Evolutionary conservation across 2,888 invertebrate genomes (phyloP).

Genomic region (Aphidoletes aphidimyza): DNA sequence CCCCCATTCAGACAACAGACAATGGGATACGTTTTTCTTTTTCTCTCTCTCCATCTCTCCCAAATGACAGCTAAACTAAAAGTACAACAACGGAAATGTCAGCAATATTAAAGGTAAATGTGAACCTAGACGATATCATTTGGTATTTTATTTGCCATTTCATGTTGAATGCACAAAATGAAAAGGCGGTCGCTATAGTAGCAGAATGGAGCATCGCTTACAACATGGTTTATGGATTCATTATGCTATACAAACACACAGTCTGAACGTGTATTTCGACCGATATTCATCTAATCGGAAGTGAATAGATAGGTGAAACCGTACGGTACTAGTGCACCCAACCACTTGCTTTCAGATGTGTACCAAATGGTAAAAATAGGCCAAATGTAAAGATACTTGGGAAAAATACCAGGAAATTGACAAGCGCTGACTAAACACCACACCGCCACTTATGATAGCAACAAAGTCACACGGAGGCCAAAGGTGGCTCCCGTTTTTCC

Average conservation of each 20-base stretch:
- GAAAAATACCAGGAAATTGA: neutral
- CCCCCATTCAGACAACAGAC: no score
- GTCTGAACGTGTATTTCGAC: neutral
- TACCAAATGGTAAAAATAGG: no score
- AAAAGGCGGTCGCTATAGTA: slow-evolving; percentile 40
- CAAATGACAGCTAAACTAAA: neutral
- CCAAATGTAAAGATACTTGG: neutral
- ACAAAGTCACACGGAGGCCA: no score
- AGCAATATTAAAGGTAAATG: slow-evolving; percentile 11
- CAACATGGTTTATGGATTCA: neutral
- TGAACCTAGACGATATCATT: slow-evolving; percentile 5
- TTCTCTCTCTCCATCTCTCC: neutral
- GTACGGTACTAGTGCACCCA: neutral
- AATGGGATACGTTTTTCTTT: neutral
- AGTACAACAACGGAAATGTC: slow-evolving; percentile 22
- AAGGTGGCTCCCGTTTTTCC: no score
- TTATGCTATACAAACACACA: no score
- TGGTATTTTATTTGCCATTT: neutral
- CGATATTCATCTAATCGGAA: slow-evolving; percentile 41
- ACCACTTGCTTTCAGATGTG: no score
- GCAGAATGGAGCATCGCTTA: neutral
- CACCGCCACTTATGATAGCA: neutral
- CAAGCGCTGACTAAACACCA: neutral
- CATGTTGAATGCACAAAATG: slow-evolving; percentile 7
- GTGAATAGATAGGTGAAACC: neutral